Evolutionary conservation across 2,113 vertebrate genomes (phyloP).

Genomic region (Serinus canaria): DNA sequence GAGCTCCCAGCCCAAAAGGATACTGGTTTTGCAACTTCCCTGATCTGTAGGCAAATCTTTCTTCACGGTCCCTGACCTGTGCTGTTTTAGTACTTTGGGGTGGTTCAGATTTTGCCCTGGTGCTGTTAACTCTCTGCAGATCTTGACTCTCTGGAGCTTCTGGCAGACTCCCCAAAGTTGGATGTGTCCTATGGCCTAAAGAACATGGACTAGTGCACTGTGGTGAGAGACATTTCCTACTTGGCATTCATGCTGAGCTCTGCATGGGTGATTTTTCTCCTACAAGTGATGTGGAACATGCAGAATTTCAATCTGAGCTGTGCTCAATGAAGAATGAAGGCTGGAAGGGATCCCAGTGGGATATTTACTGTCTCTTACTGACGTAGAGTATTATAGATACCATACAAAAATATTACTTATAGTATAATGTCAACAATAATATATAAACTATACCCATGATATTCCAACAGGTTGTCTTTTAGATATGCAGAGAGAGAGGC

Average conservation of each 20-base stretch:
- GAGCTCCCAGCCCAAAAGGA: background rate
- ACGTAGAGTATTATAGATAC: background rate
- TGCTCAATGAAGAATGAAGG: background rate
- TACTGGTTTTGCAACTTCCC: background rate
- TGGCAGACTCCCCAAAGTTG: background rate
- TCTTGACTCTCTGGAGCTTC: background rate
- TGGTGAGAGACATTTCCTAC: background rate
- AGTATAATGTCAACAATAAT: background rate
- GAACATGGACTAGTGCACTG: background rate
- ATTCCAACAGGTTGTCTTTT: background rate
- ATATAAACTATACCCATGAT: background rate
- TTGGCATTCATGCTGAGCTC: background rate
- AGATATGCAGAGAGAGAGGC: background rate
- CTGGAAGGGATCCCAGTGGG: background rate
- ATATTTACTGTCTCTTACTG: background rate
- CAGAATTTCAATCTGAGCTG: background rate
- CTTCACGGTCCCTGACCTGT: background rate
- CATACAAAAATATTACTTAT: background rate
- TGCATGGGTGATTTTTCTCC: background rate
- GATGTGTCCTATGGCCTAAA: background rate
- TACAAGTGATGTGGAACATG: background rate
- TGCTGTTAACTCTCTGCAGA: background rate
- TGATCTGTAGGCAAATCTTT: background rate
- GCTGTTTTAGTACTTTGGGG: background rate
- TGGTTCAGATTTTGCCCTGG: background rate